A percentile compares a stretch with the other conserved stretches of the same genome.
Conservation (phyloP, 2,113 vertebrate genomes). For the Galeopterus variegatus region DNA sequence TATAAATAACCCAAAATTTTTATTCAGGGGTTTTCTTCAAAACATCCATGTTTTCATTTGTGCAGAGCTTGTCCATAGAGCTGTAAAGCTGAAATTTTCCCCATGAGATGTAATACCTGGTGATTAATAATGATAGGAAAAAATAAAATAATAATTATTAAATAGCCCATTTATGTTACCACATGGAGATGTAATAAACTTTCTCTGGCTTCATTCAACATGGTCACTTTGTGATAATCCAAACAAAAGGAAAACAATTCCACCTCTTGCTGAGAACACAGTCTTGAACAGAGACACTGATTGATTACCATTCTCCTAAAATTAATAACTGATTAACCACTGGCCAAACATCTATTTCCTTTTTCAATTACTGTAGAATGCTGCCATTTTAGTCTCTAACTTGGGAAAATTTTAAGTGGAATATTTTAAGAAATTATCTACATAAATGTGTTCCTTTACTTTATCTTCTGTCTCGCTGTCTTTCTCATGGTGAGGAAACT, state of each 20-base stretch:
- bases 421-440: neutral
- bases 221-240: neutral
- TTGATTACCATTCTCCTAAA: neutral
- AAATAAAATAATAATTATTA: constrained; percentile 48
- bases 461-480: neutral
- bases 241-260: neutral
- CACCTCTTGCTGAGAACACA: neutral
- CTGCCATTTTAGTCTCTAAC: neutral
- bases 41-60: neutral
- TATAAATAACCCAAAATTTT: neutral
- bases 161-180: neutral
- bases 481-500: neutral
- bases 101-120: neutral
- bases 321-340: neutral
- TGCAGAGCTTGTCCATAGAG: neutral
- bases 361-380: neutral
- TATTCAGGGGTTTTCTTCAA: neutral
- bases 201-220: constrained; percentile 20
- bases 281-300: neutral
- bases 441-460: neutral
- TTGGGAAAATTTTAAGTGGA: neutral
- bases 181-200: neutral
- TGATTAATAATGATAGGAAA: neutral
- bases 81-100: neutral
- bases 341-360: neutral